These are phyloP conservation scores for Cosmia pyralina DNA, from an alignment of 2,888 invertebrate species.

Conservation along the genomic window DNA sequence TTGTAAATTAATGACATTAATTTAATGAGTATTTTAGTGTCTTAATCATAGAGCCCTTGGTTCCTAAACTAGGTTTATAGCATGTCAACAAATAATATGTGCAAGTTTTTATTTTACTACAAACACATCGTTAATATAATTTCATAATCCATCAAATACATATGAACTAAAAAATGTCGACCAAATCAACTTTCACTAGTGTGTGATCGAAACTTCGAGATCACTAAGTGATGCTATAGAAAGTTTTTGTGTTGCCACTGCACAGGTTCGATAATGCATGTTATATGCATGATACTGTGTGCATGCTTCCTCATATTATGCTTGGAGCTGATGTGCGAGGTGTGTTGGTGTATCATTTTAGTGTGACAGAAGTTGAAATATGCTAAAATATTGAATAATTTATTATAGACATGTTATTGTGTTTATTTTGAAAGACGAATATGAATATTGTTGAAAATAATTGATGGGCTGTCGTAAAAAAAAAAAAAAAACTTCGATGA, in stretches of 20 bases:
- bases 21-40: too few relatives aligned
- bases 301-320: conserved; percentile 24
- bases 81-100: too few relatives aligned
- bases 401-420: too few relatives aligned
- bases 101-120: too few relatives aligned
- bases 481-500: not conserved
- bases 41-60: too few relatives aligned
- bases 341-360: conserved; percentile 39
- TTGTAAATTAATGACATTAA: too few relatives aligned
- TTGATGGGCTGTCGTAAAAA: accelerated
- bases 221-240: conserved; percentile 33
- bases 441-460: not conserved
- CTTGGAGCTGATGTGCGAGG: conserved; percentile 3
- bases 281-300: conserved; percentile 22
- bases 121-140: not conserved
- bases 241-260: conserved; percentile 37
- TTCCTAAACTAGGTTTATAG: too few relatives aligned
- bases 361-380: conserved; percentile 9
- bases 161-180: conserved; percentile 17
- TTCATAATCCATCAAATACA: conserved; percentile 10
- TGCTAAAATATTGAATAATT: not conserved
- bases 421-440: not conserved
- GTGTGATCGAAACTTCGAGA: conserved; percentile 50
- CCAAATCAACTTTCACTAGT: conserved; percentile 50
- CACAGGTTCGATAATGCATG: conserved; percentile 22